Evolutionary conservation across 2,888 invertebrate species (phyloP).

Genomic region (Spodoptera picta): DNA sequence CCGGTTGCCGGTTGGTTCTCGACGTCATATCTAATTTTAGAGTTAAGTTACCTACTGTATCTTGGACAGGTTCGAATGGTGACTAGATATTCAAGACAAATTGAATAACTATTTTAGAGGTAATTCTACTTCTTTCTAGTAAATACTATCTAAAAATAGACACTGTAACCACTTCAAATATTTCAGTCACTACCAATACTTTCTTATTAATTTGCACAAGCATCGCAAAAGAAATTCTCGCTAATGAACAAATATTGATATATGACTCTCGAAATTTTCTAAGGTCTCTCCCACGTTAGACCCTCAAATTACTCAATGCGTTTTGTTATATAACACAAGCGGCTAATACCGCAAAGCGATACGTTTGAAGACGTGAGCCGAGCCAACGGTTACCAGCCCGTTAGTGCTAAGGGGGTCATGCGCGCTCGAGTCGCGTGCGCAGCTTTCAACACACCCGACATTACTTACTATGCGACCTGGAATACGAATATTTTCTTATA

Average conservation of each 20-base stretch:
- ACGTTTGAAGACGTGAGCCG: conserved; percentile 48
- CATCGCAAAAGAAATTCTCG: conserved; percentile 11
- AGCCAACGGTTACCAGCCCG: conserved; percentile 68
- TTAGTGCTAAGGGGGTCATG: conserved; percentile 81
- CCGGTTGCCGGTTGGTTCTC: conserved; percentile 20
- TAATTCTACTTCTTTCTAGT: too few species aligned
- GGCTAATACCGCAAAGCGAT: conserved; percentile 48
- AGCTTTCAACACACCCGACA: conserved; percentile 75
- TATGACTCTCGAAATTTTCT: conserved; percentile 25
- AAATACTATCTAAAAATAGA: too few species aligned
- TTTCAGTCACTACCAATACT: not conserved
- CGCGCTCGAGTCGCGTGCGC: conserved; percentile 74
- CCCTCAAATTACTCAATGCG: conserved; percentile 44
- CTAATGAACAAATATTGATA: conserved; percentile 38
- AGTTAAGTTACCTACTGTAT: not conserved
- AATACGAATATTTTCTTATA: conserved; percentile 64
- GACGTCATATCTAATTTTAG: conserved; percentile 32
- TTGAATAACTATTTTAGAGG: too few species aligned
- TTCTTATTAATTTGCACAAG: not conserved
- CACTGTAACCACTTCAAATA: too few species aligned
- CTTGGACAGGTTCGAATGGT: conserved; percentile 2
- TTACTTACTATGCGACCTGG: conserved; percentile 68
- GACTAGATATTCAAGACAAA: not conserved
- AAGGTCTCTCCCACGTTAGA: conserved; percentile 33
- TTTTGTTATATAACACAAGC: conserved; percentile 51